Base-by-base conservation (phyloP, 1,140 invertebrate genomes). In the Leptinotarsa texana region DNA sequence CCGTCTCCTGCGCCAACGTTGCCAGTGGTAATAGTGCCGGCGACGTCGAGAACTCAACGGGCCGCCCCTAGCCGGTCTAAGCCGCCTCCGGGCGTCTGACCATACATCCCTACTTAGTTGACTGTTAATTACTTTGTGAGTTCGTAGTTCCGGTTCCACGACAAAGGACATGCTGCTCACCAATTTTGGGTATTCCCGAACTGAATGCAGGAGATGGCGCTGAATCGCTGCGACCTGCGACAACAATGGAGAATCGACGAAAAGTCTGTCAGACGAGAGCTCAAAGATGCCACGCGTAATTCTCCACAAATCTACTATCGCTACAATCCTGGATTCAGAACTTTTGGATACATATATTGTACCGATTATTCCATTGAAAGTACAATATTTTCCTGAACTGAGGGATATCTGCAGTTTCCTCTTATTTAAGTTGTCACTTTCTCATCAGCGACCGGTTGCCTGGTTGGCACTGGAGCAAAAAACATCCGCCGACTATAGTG, bases 21-120 rank as follows among this genome's bases (percentile, higher is more conserved):
- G 74, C 82, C 83, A 18, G 82, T 82, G 63, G 81, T 84, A n/a
- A 80, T 84, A 57, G 83, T 84, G 18, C 81, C 83, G 69, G 77
- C 77, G 49, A 69, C 77, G 69, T 49, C 76, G 74, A 74, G 61
- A 74, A 76, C 70, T 48, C 74, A n/a, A 69, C 65, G 72, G 61
- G 62, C 73, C 63, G 72, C 69, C 42, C 61, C 65, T n/a, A 49
- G 77, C 70, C 74, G 78, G 71, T 76, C 81, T 47, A 80, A 74
- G 75, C 80, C 65, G 79, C 79, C 74, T 57, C 74, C 81, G 22
- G 80, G 78, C 69, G 82, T 84, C 81, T 84, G 83, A 84, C 83
- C 81, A 77, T 74, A 80, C 80, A 81, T 80, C 75, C 68, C 75
- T 62, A 74, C 76, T 57, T 77, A 82, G 82, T 79, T 80, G 71